A percentile compares a stretch with the other conserved stretches of the same genome.
phyloP scores from a whole-genome alignment of 2,888 invertebrate genomes.

The Crioceris asparagi region DNA sequence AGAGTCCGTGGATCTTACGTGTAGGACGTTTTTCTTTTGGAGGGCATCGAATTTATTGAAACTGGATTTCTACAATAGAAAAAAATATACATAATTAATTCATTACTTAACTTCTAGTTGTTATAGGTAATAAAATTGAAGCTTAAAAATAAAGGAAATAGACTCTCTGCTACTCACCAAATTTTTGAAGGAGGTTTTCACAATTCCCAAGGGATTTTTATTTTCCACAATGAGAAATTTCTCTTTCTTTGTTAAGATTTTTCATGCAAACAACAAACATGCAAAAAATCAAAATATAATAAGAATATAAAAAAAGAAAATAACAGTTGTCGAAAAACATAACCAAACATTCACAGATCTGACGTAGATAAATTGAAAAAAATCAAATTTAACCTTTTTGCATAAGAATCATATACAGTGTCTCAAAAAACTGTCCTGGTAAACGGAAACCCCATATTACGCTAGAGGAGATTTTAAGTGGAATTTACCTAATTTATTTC shows the following conservation, averaged over 20 bases:
- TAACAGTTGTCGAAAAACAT: no score
- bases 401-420: no score
- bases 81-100: conserved; percentile 10
- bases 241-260: conserved; percentile 25
- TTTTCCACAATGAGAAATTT: conserved; percentile 23
- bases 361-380: no score
- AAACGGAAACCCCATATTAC: no score
- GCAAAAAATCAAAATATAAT: no score
- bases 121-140: no score
- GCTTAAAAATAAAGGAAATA: background rate
- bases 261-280: conserved; percentile 23
- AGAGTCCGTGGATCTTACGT: conserved; percentile 56
- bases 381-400: no score
- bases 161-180: conserved; percentile 18
- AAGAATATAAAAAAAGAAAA: conserved; percentile 8
- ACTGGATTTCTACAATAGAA: conserved; percentile 56
- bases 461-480: no score
- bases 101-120: background rate
- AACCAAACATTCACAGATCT: no score
- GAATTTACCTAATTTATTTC: no score
- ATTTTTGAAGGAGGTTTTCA: conserved; percentile 17
- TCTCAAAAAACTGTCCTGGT: no score
- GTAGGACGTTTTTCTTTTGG: conserved; percentile 54
- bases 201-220: conserved; percentile 15
- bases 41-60: conserved; percentile 66